A percentile compares a stretch with the other conserved stretches of the same genome.
Evolutionary conservation across 1,140 invertebrate genomes (phyloP).

Genomic region (Drosophila grimshawi): DNA sequence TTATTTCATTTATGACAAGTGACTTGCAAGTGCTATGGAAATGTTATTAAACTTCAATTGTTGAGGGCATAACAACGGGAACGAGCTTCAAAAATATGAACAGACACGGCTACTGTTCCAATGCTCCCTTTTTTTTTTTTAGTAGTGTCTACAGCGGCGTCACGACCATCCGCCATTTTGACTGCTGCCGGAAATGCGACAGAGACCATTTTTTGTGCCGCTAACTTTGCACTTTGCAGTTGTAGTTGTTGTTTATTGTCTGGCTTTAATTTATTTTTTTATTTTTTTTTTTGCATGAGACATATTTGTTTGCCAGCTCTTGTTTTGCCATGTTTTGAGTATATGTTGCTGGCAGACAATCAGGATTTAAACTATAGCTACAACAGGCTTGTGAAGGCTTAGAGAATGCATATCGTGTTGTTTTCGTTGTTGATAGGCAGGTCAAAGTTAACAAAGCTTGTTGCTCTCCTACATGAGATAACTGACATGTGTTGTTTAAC

Average conservation of each 20-base stretch:
- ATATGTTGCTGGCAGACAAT: constrained; percentile 17
- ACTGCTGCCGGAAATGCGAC: constrained; percentile 77
- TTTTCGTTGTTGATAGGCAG: constrained; percentile 53
- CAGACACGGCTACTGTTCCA: constrained; percentile 27
- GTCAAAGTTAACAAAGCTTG: constrained; percentile 77
- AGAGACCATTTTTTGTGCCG: constrained; percentile 61
- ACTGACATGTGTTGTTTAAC: constrained; percentile 56
- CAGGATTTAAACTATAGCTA: constrained; percentile 69
- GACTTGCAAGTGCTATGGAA: constrained; percentile 5
- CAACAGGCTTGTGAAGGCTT: constrained; percentile 51
- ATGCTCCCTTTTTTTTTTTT: constrained; percentile 41
- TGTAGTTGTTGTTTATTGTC: constrained; percentile 68
- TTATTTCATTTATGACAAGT: not conserved
- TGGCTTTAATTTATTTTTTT: constrained; percentile 41
- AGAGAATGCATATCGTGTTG: constrained; percentile 22
- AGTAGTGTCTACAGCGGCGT: constrained; percentile 71
- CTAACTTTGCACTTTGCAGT: constrained; percentile 33
- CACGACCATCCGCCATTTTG: constrained; percentile 73
- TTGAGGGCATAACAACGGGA: constrained; percentile 10
- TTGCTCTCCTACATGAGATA: constrained; percentile 49
- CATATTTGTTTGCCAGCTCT: constrained; percentile 60
- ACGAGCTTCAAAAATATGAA: constrained; percentile 63
- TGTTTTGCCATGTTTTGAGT: constrained; percentile 4
- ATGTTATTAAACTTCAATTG: constrained; percentile 13
- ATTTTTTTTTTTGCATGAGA: constrained; percentile 47